phyloP scores from a whole-genome alignment of 2,113 vertebrate genomes.

The Brachypteracias leptosomus region DNA sequence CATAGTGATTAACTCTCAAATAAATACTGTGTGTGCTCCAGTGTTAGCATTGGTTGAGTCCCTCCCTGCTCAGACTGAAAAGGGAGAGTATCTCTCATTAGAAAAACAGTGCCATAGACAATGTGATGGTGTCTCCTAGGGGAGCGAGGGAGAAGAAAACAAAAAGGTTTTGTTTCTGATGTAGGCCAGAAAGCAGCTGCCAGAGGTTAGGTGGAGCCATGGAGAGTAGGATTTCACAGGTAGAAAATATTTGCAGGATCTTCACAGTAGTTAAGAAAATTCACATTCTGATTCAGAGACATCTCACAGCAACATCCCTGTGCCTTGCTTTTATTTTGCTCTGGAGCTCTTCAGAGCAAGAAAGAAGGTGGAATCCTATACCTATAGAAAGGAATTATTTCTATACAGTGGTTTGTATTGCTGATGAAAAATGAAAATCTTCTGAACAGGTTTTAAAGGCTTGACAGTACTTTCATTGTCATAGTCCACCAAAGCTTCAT shows the following conservation, averaged over 20 bases:
- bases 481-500: conserved; percentile 28
- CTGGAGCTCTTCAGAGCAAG: not conserved
- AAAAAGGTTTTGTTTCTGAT: not conserved
- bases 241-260: not conserved
- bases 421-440: conserved; percentile 42
- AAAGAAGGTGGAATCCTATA: not conserved
- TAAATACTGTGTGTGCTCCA: not conserved
- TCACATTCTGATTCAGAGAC: not conserved
- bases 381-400: not conserved
- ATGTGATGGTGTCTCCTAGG: not conserved
- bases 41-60: not conserved
- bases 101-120: not conserved
- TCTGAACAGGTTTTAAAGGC: conserved; percentile 50
- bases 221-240: not conserved
- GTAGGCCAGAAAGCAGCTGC: not conserved
- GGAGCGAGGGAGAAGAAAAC: not conserved
- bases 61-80: not conserved
- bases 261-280: not conserved
- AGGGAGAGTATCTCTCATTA: not conserved
- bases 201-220: not conserved
- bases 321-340: conserved; percentile 12
- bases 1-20: not conserved
- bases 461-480: conserved; percentile 13
- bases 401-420: not conserved
- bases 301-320: not conserved